A percentile compares a stretch with the other conserved stretches of the same genome.
Conservation (phyloP, 2,888 invertebrate genomes). For the Leucophora obtusa region DNA sequence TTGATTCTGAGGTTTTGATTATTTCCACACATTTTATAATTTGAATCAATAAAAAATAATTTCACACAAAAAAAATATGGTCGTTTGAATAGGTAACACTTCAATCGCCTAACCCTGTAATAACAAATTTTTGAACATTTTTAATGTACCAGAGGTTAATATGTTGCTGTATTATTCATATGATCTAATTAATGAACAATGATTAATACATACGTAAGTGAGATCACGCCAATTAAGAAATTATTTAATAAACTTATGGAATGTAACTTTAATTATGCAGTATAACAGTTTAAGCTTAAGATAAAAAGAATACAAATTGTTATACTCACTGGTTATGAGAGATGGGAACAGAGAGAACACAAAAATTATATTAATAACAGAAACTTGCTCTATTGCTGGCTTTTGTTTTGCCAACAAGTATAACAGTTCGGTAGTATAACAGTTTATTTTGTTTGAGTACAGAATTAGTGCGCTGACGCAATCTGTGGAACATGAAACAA, state of each 20-base stretch:
- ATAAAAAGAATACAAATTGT: too few relatives aligned
- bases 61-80: too few relatives aligned
- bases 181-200: conserved; percentile 55
- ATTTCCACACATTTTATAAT: too few relatives aligned
- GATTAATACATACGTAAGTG: conserved; percentile 53
- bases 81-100: too few relatives aligned
- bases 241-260: conserved; percentile 60
- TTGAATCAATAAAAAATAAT: too few relatives aligned
- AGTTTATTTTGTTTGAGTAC: conserved; percentile 30
- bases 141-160: background rate
- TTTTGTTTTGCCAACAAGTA: background rate
- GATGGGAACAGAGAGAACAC: too few relatives aligned
- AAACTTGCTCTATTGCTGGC: background rate
- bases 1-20: too few relatives aligned
- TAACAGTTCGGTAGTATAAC: background rate
- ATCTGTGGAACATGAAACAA: conserved; percentile 44
- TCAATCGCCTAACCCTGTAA: too few relatives aligned
- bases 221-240: conserved; percentile 63
- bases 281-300: conserved; percentile 32
- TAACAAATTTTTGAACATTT: too few relatives aligned
- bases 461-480: conserved; percentile 60
- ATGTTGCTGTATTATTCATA: background rate
- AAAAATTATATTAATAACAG: background rate
- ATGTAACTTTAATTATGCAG: conserved; percentile 40
- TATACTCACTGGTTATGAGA: too few relatives aligned